These are phyloP conservation scores for Papilio gigon DNA, from an alignment of 2,888 invertebrate genomes.

Conservation along the genomic window DNA sequence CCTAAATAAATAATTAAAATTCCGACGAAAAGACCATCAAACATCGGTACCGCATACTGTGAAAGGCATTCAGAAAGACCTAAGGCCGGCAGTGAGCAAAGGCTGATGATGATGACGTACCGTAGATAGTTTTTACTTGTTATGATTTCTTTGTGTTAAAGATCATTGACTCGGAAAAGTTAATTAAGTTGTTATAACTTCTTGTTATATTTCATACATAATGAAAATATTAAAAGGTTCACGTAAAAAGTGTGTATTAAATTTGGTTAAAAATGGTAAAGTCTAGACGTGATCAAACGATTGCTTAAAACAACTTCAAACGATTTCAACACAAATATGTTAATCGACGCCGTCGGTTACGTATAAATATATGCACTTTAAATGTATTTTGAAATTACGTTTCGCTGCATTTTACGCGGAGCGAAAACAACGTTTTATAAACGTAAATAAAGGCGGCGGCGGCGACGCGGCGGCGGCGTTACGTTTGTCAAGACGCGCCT, in stretches of 20 bases:
- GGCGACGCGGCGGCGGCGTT: constrained; percentile 40
- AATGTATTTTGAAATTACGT: constrained; percentile 30
- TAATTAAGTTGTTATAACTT: no score
- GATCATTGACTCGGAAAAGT: no score
- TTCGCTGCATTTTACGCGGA: constrained; percentile 13
- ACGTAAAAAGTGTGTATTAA: background rate
- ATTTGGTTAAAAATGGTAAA: constrained; percentile 9
- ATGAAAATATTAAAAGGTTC: background rate
- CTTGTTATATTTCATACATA: background rate
- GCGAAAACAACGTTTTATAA: constrained; percentile 26
- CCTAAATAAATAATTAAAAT: no score
- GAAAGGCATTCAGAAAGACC: no score
- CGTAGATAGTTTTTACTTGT: no score
- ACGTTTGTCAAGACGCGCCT: constrained; percentile 45
- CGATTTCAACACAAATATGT: constrained; percentile 32
- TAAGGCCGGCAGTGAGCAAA: no score
- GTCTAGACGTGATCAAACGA: constrained; percentile 29
- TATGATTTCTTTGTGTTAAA: no score
- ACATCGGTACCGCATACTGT: no score
- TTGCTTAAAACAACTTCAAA: constrained; percentile 37
- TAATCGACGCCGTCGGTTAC: constrained; percentile 31
- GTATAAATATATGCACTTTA: constrained; percentile 27
- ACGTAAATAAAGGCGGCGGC: constrained; percentile 36
- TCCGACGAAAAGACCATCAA: no score
- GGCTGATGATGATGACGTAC: no score